Conservation (phyloP, 2,113 vertebrate species). For the Misgurnus mizolepis region DNA sequence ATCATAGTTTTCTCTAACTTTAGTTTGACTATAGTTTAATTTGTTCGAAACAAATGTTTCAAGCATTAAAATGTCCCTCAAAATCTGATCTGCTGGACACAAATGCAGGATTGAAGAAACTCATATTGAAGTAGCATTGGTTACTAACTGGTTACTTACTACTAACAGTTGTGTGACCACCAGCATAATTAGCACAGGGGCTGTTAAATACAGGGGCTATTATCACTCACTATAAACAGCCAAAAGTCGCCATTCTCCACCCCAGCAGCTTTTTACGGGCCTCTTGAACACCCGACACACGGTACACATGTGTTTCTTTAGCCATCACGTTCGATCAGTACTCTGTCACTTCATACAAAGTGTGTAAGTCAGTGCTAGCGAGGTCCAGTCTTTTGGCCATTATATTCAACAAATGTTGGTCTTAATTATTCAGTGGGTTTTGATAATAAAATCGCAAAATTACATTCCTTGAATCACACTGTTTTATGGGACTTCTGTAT, state of each 20-base stretch:
- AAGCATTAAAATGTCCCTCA: background rate
- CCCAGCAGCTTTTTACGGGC: constrained; percentile 66
- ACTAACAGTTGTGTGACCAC: constrained; percentile 50
- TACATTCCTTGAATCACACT: constrained; percentile 64
- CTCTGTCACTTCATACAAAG: constrained; percentile 31
- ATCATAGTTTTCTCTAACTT: too few relatives aligned
- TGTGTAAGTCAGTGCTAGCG: constrained; percentile 21
- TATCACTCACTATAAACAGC: constrained; percentile 79
- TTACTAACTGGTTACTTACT: constrained; percentile 10
- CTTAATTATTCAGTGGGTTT: constrained; percentile 72
- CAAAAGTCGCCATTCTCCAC: constrained; percentile 59
- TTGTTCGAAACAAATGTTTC: background rate
- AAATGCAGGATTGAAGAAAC: background rate
- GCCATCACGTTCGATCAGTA: constrained; percentile 36
- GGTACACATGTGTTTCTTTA: constrained; percentile 66
- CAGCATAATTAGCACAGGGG: constrained; percentile 68
- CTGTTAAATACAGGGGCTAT: constrained; percentile 73
- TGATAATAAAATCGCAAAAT: constrained; percentile 73
- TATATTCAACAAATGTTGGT: constrained; percentile 68
- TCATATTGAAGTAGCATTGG: background rate
- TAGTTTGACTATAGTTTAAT: too few relatives aligned
- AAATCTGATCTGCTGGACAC: background rate
- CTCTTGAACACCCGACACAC: constrained; percentile 69
- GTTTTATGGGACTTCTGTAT: constrained; percentile 70
- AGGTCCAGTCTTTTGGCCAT: constrained; percentile 65